phyloP scores from a whole-genome alignment of 2,888 invertebrate species.

The Himalopsyche anomala region DNA sequence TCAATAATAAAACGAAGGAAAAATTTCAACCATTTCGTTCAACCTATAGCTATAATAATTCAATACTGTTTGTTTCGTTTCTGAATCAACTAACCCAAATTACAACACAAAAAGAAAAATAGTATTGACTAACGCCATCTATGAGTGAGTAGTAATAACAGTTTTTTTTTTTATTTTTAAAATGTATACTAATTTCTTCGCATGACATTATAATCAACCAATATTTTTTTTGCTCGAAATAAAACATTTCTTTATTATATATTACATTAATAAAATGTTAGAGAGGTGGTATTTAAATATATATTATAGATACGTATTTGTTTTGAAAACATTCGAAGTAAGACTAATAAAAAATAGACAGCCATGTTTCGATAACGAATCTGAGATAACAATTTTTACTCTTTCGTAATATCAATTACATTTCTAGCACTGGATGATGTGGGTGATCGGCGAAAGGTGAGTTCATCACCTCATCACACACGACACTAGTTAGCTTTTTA shows the following conservation, averaged over 20 bases:
- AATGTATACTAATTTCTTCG: neutral
- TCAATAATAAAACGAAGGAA: slow-evolving; percentile 1
- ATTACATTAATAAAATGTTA: neutral
- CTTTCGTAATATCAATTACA: slow-evolving; percentile 22
- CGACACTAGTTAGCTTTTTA: too few species aligned
- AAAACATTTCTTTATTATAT: neutral
- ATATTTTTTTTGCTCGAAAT: neutral
- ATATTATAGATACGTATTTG: too few species aligned
- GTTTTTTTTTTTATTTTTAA: neutral
- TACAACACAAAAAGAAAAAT: neutral
- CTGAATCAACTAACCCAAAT: neutral
- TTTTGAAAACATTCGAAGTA: slow-evolving; percentile 12
- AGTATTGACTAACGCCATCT: slow-evolving; percentile 50
- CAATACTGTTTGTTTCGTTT: neutral
- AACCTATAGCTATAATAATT: neutral
- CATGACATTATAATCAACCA: neutral
- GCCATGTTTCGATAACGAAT: neutral
- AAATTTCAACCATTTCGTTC: neutral
- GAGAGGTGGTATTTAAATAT: neutral
- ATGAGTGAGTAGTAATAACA: slow-evolving; percentile 36
- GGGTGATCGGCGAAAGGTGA: neutral
- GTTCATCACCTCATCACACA: neutral
- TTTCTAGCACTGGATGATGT: slow-evolving; percentile 1
- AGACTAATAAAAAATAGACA: slow-evolving; percentile 15
- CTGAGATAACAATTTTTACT: slow-evolving; percentile 10